Evolutionary conservation across 2,888 invertebrate genomes (phyloP), one percentile per base, ranked within the genome.

Genomic region (Caradrina clavipalpis): DNA sequence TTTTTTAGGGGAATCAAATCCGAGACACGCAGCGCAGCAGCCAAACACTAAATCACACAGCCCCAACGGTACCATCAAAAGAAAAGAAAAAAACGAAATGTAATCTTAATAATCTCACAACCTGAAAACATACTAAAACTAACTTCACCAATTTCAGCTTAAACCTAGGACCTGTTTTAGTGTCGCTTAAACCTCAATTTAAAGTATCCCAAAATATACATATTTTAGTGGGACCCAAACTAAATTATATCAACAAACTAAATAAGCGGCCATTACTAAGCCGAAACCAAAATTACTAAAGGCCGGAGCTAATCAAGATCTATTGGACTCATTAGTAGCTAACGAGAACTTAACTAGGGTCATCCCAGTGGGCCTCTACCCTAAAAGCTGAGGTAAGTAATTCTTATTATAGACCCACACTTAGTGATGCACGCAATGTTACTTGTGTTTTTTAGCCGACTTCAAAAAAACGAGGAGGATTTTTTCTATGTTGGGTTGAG

Each of bases 271-370:
- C 74, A 75, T 84, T 82, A 80, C 76, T 65, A 49, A 69, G 59
- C 69, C 62, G 26, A 73, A 76, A 74, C 76, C 79, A 79, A 81
- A 85, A 84, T 85, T 74, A 82, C 77, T 85, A 69, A 66, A 71
- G 79, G 81, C 74, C 69, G 57, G 57, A 67, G 80, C 70, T 84
- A 84, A 85, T 85, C 82, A 85, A 84, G 86, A 85, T 85, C 74
- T 82, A 85, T 84, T 85, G 71, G 82, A 80, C 81, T 85, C 84
- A 82, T 85, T 85, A 85, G 82, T 75, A 70, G 81, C 61, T 84
- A 85, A 85, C 84, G 86, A 82, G 84, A 82, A 79, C 82, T 85
- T 85, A 85, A 85, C 82, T 82, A 82, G 84, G 84, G 82, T 76
- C 73, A 74, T 85, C 84, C 84, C 84, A 56, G 66, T 73, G 86